Evolutionary conservation across 2,113 vertebrate species (phyloP), one percentile per base, ranked within the genome.

Genomic region (Paratilapia polleni): DNA sequence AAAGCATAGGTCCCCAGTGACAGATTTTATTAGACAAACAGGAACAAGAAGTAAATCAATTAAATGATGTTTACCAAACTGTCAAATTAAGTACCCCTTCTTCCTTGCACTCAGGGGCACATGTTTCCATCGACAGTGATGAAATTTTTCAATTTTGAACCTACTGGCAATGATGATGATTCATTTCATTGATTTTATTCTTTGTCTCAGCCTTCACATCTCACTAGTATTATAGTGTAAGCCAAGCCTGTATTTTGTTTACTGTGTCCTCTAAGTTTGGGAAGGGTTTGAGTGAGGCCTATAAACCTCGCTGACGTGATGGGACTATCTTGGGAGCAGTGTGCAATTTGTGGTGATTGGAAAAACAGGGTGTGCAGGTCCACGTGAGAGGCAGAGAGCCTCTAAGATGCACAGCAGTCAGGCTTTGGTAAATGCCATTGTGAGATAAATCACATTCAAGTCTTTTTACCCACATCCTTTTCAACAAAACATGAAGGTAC

Each of bases 381-480:
- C 83, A 76, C 28, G 7, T 87, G 82, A 91, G 70, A 38, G n/a
- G 52, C 68, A 77, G 41, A 81, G 58, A 75, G 62, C 47, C 58
- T 57, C 64, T 82, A 64, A 74, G 63, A 24, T 31, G 22, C 57
- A 78, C 56, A 73, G 76, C 74, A 63, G 66, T 82, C 63, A 80
- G 54, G 70, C 68, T 56, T 75, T 74, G 43, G 43, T 57, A 73
- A 34, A 83, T 54, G 62, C 62, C 77, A 26, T 63, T 26, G 8
- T 28, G 57, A 63, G 36, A 82, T 79, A 82, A 88, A 88, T 89
- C 62, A 78, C 63, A 80, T 84, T 14, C 59, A 61, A 68, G 13
- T 41, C 14, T 85, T 63, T 85, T 60, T 82, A n/a, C 31, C 26
- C 68, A 80, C 17, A 36, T 36, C 6, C 36, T 36, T 36, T 36